Base-by-base conservation (phyloP, 2,797 vertebrate genomes). In the Pseudochromis fuscus region DNA sequence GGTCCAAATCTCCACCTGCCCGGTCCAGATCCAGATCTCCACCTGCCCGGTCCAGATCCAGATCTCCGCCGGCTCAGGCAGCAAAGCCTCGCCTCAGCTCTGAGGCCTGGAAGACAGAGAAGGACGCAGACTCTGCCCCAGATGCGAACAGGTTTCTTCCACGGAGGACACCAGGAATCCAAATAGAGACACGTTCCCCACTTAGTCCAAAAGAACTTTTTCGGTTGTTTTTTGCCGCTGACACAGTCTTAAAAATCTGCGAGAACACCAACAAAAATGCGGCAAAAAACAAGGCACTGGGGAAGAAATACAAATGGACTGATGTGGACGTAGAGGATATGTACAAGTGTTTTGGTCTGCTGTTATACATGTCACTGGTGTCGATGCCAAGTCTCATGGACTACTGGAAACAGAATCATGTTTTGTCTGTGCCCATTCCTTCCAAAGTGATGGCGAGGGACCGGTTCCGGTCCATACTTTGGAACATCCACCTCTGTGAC, bases 401-500 rank as follows among this genome's bases (percentile, higher is more conserved):
- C 33, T 0, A 38, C 31, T 50, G 45, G 33, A 50, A 23, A 62
- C 12, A 50, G 18, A 27, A 37, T 37, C 23, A 27, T 13, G 13
- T n/a, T 13, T 37, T 27, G 15, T 35, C 45, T 48, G 59, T 62
- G 15, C 0, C 18, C 10, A 4, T 50, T 21, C 46, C 4, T 18
- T 13, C 45, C 25, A 38, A 23, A 48, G 33, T 62, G 12, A 16
- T 7, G 45, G 4, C 46, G 7, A 48, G 16, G n/a, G 59, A 62
- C 31, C 1, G 23, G 30, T 37, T 5, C 30, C 7, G 44, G 12
- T 23, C 31, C 23, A 37, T 62, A n/a, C 8, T 49, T 49, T 61
- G 15, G 30, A 61, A 61, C 59, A 49, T 61, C 21, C 16, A 48
- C 21, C 21, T 25, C 59, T 35, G 5, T 48, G 44, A 62, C 37